Evolutionary conservation across 2,888 invertebrate genomes (phyloP), one percentile per base, ranked within the genome.

Genomic region (Nephrotoma guestfalica): DNA sequence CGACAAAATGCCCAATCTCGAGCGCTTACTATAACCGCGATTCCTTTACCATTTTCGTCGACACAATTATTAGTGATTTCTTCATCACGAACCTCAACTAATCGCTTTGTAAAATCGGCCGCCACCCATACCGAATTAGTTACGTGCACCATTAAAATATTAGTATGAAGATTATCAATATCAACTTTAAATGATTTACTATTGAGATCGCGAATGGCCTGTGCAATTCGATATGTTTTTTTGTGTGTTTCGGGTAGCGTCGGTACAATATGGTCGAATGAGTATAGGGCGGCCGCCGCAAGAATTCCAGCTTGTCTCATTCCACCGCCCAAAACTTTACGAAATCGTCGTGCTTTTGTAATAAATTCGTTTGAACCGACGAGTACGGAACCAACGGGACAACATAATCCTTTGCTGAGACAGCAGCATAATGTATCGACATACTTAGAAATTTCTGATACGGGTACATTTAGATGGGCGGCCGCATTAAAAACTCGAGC

Each of bases 261-360:
- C 0, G 96, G 95, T 6, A 95, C 93, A 89, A 95, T 94, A 88
- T 96, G 94, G 87, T 97, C 95, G n/a, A 99, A 90, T 0, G 97
- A 96, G 41, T 96, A 95, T 4, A 97, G 89, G 0, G 97, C 98
- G 0, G 98, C 96, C 0, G 98, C 98, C 0, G 98, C 98, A 86
- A 99, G 90, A 85, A 98, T 93, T 5, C 99, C 99, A 71, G 93
- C 94, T 92, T 99, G 99, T 87, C 99, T 93, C 97, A 98, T 97
- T 0, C 96, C 98, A 45, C 99, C 99, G 40, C 99, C 99, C 84
- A 99, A 91, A 86, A 95, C 96, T 92, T 99, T 98, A 87, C 98
- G 94, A 57, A 94, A 89, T 86, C 97, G 94, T 7, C 94, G 93
- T 0, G 97, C 97, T 89, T 94, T 93, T 84, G 92, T 91, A 89